Conservation (phyloP, 2,797 vertebrate species). For the Lutjanus argentimaculatus region DNA sequence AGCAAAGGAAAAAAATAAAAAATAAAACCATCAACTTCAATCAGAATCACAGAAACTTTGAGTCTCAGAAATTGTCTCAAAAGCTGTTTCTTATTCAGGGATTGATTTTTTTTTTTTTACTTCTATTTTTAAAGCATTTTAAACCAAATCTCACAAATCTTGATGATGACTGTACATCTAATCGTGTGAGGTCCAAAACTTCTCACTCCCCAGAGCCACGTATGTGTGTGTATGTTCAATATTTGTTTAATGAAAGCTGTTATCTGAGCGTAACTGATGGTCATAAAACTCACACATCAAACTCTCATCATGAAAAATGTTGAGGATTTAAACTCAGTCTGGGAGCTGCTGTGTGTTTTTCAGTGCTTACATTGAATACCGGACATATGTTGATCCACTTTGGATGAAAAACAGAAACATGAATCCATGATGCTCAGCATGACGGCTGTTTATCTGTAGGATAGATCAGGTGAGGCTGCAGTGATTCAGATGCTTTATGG, state of each 20-base stretch:
- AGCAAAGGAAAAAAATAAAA: constrained; percentile 15
- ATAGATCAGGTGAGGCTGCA: background rate
- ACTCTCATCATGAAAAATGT: background rate
- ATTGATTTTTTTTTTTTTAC: background rate
- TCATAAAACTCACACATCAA: constrained; percentile 45
- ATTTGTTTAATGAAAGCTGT: constrained; percentile 30
- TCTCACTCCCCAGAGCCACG: background rate
- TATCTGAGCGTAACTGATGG: constrained; percentile 27
- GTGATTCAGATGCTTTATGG: background rate
- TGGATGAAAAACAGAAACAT: constrained; percentile 39
- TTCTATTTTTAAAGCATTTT: constrained; percentile 20
- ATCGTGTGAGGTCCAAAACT: constrained; percentile 25
- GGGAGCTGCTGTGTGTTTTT: constrained; percentile 20
- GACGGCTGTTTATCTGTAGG: constrained; percentile 30
- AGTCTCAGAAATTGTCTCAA: background rate
- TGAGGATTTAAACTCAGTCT: constrained; percentile 14
- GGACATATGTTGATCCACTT: constrained; percentile 50
- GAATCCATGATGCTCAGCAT: constrained; percentile 8
- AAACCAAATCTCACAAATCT: constrained; percentile 13
- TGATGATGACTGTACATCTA: constrained; percentile 14
- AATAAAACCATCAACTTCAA: constrained; percentile 21
- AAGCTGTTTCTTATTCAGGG: background rate
- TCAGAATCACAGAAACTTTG: background rate
- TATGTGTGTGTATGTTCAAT: constrained; percentile 18
- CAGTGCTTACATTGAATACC: background rate